Evolutionary conservation across 2,888 invertebrate species (phyloP), one percentile per base, ranked within the genome.

Genomic region (Apodemia mormo): DNA sequence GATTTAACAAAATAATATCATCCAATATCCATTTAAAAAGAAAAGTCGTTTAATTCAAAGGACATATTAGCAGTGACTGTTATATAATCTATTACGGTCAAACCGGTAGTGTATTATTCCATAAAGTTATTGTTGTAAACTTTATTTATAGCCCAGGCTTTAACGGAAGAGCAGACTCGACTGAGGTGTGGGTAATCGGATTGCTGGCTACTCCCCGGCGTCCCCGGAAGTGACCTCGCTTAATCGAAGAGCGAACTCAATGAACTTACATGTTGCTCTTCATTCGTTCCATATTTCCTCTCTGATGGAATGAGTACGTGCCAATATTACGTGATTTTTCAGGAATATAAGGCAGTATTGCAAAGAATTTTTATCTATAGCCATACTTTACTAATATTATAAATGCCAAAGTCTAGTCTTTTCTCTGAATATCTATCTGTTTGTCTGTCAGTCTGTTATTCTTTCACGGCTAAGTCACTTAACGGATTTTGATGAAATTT

Each of bases 221-320:
- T 76, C 83, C 80, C 85, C 88, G 89, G 90, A 89, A 89, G 85
- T 87, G 85, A 85, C 86, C 88, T 83, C 82, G 82, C 85, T 87
- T 82, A 81, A 83, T 83, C 85, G 82, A 83, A 84, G 82, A 86
- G 79, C 82, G 85, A 83, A 85, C 84, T 82, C 82, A 85, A 84
- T 84, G 83, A 83, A 80, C 83, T 81, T 85, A 85, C 81, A 82
- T 85, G 83, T 84, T 82, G 79, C 77, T 74, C 70, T 76, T 72
- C 70, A 70, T 74, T 75, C 74, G 72, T 68, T 77, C 72, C 75
- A 76, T 75, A 74, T 77, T 77, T 75, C 76, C 74, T 72, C 64
- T 74, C 70, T 30, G n/a, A 56, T 56, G n/a, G n/a, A 64, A 69
- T 52, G 40, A 58, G 54, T 67, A 10, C 49, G 49, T 49, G 49